Evolutionary conservation across 2,113 vertebrate genomes (phyloP), one percentile per base, ranked within the genome.

Genomic region (Typhlomys cinereus): DNA sequence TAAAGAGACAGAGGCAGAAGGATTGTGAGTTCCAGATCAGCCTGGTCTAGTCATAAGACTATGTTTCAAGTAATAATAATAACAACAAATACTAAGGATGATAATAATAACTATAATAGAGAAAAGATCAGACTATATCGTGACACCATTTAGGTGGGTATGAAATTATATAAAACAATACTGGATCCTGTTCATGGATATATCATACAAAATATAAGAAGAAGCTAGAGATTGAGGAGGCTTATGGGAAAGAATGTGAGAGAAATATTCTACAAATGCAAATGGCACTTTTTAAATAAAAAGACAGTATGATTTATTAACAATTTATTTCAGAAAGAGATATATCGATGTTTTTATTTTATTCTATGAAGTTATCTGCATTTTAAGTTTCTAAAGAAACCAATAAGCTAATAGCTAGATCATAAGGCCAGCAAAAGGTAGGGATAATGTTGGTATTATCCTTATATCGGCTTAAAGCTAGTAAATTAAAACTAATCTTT

Each of bases 301-400:
- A 75, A 93, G n/a, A n/a, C n/a, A n/a, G 57, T 4, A 9, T 67
- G 44, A 62, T 81, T 73, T 93, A 67, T 78, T 82, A 90, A 90
- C 41, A 92, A 29, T 61, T 89, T 48, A 27, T 95, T 85, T 59
- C 90, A 54, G 25, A 81, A 88, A 25, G 70, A 20, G 36, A 4
- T 90, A 79, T 92, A 21, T 82, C 74, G 39, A 18, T n/a, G 7
- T 85, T 69, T 20, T 71, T 86, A n/a, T 57, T 62, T 95, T 79
- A 54, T 78, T 91, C 20, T 92, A 4, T 90, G 44, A 31, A 78
- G 44, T 78, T 83, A 36, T 88, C 44, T 71, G 46, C 17, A 66
- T 78, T 85, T 90, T 80, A 61, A 18, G 48, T 89, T 92, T 92
- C 75, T 92, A 27, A 90, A 86, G 89, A 39, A 67, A 66, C n/a